Evolutionary conservation across 2,113 vertebrate genomes (phyloP).

Genomic region (Cheirogaleus medius): DNA sequence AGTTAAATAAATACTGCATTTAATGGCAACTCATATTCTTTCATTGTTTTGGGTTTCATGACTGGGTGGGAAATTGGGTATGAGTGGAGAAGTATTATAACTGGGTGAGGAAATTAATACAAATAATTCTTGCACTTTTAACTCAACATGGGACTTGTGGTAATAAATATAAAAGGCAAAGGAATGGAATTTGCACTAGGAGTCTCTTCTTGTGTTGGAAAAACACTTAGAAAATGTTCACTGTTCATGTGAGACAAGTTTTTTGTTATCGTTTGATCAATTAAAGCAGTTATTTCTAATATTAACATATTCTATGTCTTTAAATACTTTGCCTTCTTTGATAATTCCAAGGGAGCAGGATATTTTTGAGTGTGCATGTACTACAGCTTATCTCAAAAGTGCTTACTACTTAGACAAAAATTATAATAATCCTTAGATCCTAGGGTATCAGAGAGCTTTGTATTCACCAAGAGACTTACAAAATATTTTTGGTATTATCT

Average conservation of each 20-base stretch:
- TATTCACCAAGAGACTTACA: constrained; percentile 31
- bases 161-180: neutral
- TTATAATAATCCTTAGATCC: constrained; percentile 39
- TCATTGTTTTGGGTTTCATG: neutral
- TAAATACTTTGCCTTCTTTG: neutral
- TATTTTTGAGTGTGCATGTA: neutral
- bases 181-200: neutral
- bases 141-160: neutral
- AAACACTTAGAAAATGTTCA: neutral
- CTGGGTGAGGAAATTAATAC: neutral
- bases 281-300: neutral
- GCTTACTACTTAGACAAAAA: neutral
- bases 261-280: neutral
- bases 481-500: constrained; percentile 70
- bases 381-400: constrained; percentile 1
- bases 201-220: neutral
- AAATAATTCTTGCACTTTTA: neutral
- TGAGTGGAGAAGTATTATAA: neutral
- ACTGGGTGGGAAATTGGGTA: neutral
- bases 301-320: neutral
- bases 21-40: neutral
- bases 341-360: neutral
- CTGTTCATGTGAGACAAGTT: neutral
- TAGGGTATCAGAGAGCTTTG: neutral
- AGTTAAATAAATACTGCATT: neutral